A percentile compares a stretch with the other conserved stretches of the same genome.
Evolutionary conservation across 2,113 vertebrate species (phyloP).

Genomic region (Amphilophus citrinellus): DNA sequence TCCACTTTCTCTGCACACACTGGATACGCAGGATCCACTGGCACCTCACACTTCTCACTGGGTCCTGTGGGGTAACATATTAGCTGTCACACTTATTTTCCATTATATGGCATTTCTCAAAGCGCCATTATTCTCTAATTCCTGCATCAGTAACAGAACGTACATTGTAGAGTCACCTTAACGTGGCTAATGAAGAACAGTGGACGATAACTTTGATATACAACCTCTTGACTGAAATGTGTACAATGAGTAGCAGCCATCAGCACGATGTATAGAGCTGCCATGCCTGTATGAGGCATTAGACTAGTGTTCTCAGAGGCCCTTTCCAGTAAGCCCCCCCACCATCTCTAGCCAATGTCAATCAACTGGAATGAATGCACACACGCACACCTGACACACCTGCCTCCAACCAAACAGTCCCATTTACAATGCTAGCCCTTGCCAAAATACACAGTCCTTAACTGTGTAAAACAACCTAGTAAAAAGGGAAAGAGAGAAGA

Average conservation of each 20-base stretch:
- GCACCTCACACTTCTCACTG: slow-evolving; percentile 68
- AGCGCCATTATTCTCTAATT: slow-evolving; percentile 38
- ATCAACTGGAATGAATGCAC: slow-evolving; percentile 68
- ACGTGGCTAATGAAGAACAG: slow-evolving; percentile 42
- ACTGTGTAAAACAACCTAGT: slow-evolving; percentile 69
- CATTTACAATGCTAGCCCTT: slow-evolving; percentile 55
- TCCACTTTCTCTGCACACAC: slow-evolving; percentile 78
- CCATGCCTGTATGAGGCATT: slow-evolving; percentile 45
- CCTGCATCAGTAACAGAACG: slow-evolving; percentile 22
- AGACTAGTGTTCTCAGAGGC: slow-evolving; percentile 55
- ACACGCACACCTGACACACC: slow-evolving; percentile 67
- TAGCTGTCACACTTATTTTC: slow-evolving; percentile 18
- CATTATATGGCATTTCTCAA: slow-evolving; percentile 22
- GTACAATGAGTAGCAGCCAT: slow-evolving; percentile 44
- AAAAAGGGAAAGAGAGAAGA: slow-evolving; percentile 54
- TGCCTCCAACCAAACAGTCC: slow-evolving; percentile 63
- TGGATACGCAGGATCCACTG: slow-evolving; percentile 70
- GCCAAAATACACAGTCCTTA: slow-evolving; percentile 71
- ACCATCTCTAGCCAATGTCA: slow-evolving; percentile 63
- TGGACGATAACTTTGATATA: slow-evolving; percentile 56
- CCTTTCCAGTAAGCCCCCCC: slow-evolving; percentile 63
- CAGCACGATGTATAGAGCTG: slow-evolving; percentile 27
- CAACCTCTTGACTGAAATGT: slow-evolving; percentile 33
- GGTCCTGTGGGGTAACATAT: slow-evolving; percentile 52
- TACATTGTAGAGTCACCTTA: slow-evolving; percentile 29